A percentile compares a stretch with the other conserved stretches of the same genome.
Conservation (phyloP, 2,113 vertebrate species). For the Procavia capensis region DNA sequence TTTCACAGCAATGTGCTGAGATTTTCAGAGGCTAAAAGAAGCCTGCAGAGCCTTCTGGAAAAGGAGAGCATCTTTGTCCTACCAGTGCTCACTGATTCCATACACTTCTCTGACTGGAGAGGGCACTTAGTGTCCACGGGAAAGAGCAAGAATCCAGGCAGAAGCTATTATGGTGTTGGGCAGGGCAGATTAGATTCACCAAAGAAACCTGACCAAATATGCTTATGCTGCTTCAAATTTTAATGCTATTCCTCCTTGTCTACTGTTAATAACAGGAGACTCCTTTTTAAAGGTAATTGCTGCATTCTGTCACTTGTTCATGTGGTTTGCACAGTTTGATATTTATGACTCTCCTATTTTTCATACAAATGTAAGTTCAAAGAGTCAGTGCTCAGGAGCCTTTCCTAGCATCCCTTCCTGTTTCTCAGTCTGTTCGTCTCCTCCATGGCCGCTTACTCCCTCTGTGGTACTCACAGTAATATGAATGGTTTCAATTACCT, state of each 20-base stretch:
- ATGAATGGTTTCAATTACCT: conserved; percentile 35
- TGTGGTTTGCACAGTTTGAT: conserved; percentile 50
- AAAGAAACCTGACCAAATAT: not conserved
- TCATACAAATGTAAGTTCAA: conserved; percentile 19
- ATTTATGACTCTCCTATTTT: conserved; percentile 36
- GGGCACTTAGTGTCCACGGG: not conserved
- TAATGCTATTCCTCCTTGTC: not conserved
- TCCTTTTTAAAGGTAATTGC: conserved; percentile 25
- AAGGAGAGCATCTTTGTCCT: conserved; percentile 53
- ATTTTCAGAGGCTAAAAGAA: conserved; percentile 57
- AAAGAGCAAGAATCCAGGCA: not conserved
- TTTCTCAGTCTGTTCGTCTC: conserved; percentile 3
- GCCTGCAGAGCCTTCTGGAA: conserved; percentile 4
- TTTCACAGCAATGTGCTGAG: conserved; percentile 49
- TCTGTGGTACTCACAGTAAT: not conserved
- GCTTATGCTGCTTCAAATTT: not conserved
- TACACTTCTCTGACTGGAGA: not conserved
- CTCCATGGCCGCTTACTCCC: not conserved
- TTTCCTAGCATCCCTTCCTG: not conserved
- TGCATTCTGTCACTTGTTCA: conserved; percentile 52
- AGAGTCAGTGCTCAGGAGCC: not conserved
- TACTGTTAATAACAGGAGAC: not conserved
- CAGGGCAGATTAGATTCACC: not conserved
- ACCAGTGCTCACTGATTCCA: not conserved
- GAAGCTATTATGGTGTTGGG: not conserved